Evolutionary conservation across 2,113 vertebrate species (phyloP), one percentile per base, ranked within the genome.

Genomic region (Onychostruthus taczanowskii): DNA sequence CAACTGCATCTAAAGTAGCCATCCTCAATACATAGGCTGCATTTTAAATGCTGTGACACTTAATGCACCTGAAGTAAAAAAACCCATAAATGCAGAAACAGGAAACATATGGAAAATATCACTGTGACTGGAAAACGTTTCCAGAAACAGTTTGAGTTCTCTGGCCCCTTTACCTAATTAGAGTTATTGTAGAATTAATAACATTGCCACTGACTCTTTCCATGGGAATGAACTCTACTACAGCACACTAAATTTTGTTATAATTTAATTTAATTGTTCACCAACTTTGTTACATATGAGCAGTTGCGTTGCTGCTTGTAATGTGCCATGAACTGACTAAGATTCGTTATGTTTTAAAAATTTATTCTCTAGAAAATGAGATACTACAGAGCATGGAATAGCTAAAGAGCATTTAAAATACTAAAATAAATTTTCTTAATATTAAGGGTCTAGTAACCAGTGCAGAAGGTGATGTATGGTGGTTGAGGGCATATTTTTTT

Each of bases 151-250:
- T 93, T 59, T 67, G 56, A 94, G 74, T 62, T 95, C 89, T 94
- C 70, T 96, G 85, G 41, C 67, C 91, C 82, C 70, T 96, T 95
- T 91, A 91, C 69, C 63, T 75, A 47, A 93, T 94, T 69, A 91
- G 74, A 93, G 19, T 31, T 79, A 68, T 21, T 91, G 73, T 27
- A 81, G 56, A 96, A 88, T 33, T 41, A 9, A 26, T 82, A 43
- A 64, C 13, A 43, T 77, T 87, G 93, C 61, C 82, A 80, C 27
- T 88, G 49, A 53, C 46, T 64, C 68, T 61, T 84, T 76, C 52
- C 43, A 35, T 37, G 35, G 23, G 62, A 87, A 78, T 12, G 10
- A 91, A 61, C 26, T 50, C 28, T n/a, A 79, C 31, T 55, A 80
- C 23, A 84, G 39, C 21, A 73, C 24, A n/a, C 14, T 80, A 39